These are phyloP conservation scores for Neogobius melanostomus DNA, from an alignment of 2,113 vertebrate species.

Conservation along the genomic window DNA sequence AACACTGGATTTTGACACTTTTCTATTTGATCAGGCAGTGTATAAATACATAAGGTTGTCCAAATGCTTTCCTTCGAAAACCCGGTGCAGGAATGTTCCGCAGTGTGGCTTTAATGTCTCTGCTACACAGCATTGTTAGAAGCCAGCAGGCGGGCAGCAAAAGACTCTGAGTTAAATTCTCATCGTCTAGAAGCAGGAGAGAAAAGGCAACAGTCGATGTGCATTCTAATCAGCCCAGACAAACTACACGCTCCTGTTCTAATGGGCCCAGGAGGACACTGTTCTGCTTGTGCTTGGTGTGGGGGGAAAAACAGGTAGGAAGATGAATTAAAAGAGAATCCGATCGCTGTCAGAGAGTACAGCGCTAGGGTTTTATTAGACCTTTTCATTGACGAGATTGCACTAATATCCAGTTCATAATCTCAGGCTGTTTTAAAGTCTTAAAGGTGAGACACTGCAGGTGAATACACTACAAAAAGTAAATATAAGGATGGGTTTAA, in stretches of 20 bases:
- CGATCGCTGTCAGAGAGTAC: constrained; percentile 19
- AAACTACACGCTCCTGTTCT: constrained; percentile 1
- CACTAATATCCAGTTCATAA: constrained; percentile 16
- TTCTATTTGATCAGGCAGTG: too few species aligned
- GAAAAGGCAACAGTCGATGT: constrained; percentile 19
- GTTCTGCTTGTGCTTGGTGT: constrained; percentile 21
- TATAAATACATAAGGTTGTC: too few species aligned
- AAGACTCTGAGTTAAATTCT: constrained; percentile 30
- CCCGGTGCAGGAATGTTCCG: too few species aligned
- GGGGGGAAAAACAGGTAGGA: background rate
- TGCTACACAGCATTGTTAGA: too few species aligned
- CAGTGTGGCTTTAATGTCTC: too few species aligned
- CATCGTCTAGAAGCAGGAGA: constrained; percentile 19
- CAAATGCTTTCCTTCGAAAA: too few species aligned
- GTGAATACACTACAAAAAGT: too few species aligned
- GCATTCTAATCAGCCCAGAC: constrained; percentile 23
- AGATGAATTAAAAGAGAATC: constrained; percentile 8
- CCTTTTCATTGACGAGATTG: constrained; percentile 32
- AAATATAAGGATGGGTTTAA: too few species aligned
- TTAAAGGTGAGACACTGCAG: too few species aligned
- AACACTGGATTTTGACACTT: too few species aligned
- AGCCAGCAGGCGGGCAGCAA: background rate
- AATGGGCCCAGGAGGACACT: background rate
- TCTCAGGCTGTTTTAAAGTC: constrained; percentile 11
- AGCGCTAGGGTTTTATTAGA: constrained; percentile 9